Conservation (phyloP, 2,888 invertebrate genomes). For the Taphrorychus bicolor region DNA sequence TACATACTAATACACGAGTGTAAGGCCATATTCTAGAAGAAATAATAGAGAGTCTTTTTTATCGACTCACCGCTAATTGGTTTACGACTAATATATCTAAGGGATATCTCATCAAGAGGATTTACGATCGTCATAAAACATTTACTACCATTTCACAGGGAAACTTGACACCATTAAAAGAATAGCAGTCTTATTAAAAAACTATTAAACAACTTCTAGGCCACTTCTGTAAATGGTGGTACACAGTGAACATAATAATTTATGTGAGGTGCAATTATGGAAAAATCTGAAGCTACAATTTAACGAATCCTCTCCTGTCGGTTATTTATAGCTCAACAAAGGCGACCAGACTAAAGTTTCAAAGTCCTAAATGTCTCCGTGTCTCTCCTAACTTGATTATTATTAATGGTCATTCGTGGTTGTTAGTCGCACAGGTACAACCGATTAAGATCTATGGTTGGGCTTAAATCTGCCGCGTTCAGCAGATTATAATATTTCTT, state of each 20-base stretch:
- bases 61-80: slow-evolving; percentile 19
- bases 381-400: slow-evolving; percentile 49
- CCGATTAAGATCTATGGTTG: slow-evolving; percentile 43
- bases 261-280: background rate
- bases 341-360: background rate
- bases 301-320: background rate
- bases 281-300: background rate
- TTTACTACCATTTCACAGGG: slow-evolving; percentile 25
- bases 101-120: slow-evolving; percentile 18
- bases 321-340: background rate
- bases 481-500: slow-evolving; percentile 4
- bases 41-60: too few species aligned
- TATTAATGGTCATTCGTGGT: slow-evolving; percentile 45
- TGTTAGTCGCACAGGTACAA: slow-evolving; percentile 41
- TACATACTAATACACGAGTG: too few species aligned
- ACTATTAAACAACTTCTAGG: slow-evolving; percentile 1
- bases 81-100: slow-evolving; percentile 25
- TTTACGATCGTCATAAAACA: slow-evolving; percentile 23
- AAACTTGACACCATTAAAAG: slow-evolving; percentile 17
- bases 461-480: slow-evolving; percentile 12
- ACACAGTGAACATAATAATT: background rate
- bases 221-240: background rate
- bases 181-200: slow-evolving; percentile 24
- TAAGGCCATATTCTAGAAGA: too few species aligned
- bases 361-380: slow-evolving; percentile 36